These are phyloP conservation scores for Papilio gigon DNA, from an alignment of 2,888 invertebrate species.

Conservation along the genomic window DNA sequence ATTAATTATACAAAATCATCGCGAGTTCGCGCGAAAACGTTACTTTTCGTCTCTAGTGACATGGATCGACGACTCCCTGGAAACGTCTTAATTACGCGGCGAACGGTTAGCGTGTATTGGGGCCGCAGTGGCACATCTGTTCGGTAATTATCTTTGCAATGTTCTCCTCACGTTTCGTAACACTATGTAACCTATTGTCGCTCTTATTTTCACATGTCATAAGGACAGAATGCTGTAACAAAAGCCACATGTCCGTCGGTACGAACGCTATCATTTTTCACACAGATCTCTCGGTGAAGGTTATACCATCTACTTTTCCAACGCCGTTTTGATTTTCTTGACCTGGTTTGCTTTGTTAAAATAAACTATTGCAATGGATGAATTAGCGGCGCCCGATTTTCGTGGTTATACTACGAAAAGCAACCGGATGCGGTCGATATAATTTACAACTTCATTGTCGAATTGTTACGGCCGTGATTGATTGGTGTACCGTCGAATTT, in stretches of 20 bases:
- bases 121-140: slow-evolving; percentile 68
- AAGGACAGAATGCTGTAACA: slow-evolving; percentile 37
- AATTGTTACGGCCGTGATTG: slow-evolving; percentile 31
- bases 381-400: slow-evolving; percentile 60
- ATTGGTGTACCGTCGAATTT: slow-evolving; percentile 21
- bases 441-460: slow-evolving; percentile 31
- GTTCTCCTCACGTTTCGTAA: slow-evolving; percentile 46
- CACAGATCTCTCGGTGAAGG: slow-evolving; percentile 55
- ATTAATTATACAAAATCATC: slow-evolving; percentile 58
- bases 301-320: slow-evolving; percentile 59
- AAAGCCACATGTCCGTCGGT: slow-evolving; percentile 42
- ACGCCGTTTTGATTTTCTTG: slow-evolving; percentile 75
- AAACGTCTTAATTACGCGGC: slow-evolving; percentile 61
- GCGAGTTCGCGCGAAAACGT: slow-evolving; percentile 53
- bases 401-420: slow-evolving; percentile 53
- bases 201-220: slow-evolving; percentile 51
- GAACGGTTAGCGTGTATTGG: slow-evolving; percentile 55
- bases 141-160: slow-evolving; percentile 56
- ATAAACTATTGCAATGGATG: slow-evolving; percentile 70
- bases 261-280: slow-evolving; percentile 44
- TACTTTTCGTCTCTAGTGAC: slow-evolving; percentile 59
- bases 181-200: slow-evolving; percentile 48
- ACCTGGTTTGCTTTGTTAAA: slow-evolving; percentile 72
- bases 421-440: slow-evolving; percentile 47
- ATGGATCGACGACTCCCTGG: slow-evolving; percentile 54